phyloP scores from a whole-genome alignment of 2,113 vertebrate genomes.

The Engystomops pustulosus region DNA sequence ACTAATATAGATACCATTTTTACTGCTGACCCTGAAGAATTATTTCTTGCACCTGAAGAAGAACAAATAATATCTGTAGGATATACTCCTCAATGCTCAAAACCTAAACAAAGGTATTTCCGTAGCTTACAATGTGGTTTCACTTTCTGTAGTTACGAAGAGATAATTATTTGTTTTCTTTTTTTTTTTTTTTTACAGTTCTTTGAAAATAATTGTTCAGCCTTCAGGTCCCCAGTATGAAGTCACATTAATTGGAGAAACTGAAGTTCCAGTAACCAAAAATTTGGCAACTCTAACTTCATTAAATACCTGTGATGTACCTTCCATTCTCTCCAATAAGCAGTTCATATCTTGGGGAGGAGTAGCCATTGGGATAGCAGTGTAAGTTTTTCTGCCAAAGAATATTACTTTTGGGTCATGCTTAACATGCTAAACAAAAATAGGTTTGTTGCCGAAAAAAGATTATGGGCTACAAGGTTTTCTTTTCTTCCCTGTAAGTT shows the following conservation, averaged over 20 bases:
- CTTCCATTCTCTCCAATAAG: conserved; percentile 92
- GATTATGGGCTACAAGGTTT: too few relatives aligned
- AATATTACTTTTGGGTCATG: too few relatives aligned
- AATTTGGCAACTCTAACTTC: conserved; percentile 59
- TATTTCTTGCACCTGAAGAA: conserved; percentile 83
- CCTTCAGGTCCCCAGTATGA: conserved; percentile 95
- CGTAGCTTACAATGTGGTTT: too few relatives aligned
- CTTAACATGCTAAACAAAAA: too few relatives aligned
- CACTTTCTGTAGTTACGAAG: too few relatives aligned
- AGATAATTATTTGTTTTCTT: too few relatives aligned
- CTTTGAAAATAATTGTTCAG: conserved; percentile 88
- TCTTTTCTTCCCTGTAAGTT: too few relatives aligned
- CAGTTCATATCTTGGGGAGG: conserved; percentile 94
- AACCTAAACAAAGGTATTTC: conserved; percentile 76
- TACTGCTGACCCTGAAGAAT: conserved; percentile 80
- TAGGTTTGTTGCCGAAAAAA: too few relatives aligned
- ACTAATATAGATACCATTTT: conserved; percentile 77
- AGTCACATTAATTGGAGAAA: conserved; percentile 84
- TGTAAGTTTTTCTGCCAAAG: conserved; percentile 84
- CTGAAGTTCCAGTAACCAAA: conserved; percentile 60
- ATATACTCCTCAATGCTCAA: conserved; percentile 76
- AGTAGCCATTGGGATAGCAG: conserved; percentile 83
- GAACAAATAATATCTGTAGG: conserved; percentile 77
- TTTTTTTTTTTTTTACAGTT: conserved; percentile 69
- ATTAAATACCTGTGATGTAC: conserved; percentile 70